Evolutionary conservation across 2,888 invertebrate species (phyloP).

Genomic region (Myathropa florea): DNA sequence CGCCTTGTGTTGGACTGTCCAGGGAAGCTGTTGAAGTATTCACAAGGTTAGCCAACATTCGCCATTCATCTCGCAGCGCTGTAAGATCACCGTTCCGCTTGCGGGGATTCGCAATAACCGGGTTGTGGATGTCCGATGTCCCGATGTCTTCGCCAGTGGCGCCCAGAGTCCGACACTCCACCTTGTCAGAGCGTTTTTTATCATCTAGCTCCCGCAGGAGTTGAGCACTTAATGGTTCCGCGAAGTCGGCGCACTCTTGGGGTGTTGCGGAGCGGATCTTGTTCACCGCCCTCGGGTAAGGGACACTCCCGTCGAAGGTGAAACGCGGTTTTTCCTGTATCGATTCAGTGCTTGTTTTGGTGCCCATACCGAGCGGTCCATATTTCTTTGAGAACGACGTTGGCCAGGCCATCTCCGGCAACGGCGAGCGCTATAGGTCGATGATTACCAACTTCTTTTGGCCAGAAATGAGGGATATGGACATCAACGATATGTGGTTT

Average conservation of each 20-base stretch:
- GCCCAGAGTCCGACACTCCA: slow-evolving; percentile 77
- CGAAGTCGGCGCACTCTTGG: slow-evolving; percentile 89
- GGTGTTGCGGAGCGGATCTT: slow-evolving; percentile 74
- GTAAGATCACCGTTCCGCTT: slow-evolving; percentile 78
- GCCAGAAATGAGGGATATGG: no score
- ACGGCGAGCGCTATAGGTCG: no score
- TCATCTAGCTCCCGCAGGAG: slow-evolving; percentile 89
- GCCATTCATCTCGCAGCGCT: slow-evolving; percentile 78
- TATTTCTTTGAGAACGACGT: no score
- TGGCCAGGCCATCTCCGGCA: no score
- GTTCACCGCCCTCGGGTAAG: slow-evolving; percentile 68
- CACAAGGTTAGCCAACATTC: slow-evolving; percentile 80
- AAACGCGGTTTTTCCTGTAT: slow-evolving; percentile 73
- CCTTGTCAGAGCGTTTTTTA: slow-evolving; percentile 75
- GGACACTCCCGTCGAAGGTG: slow-evolving; percentile 76
- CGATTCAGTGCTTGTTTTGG: slow-evolving; percentile 55
- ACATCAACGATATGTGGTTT: no score
- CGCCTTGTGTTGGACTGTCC: slow-evolving; percentile 89
- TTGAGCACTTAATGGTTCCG: slow-evolving; percentile 91
- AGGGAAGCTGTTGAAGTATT: slow-evolving; percentile 83
- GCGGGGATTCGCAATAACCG: slow-evolving; percentile 70
- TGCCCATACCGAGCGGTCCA: no score
- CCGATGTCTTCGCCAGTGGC: slow-evolving; percentile 75
- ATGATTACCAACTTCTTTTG: no score
- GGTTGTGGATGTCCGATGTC: slow-evolving; percentile 75